Base-by-base conservation (phyloP, 2,888 invertebrate genomes). In the Diaphora mendica region DNA sequence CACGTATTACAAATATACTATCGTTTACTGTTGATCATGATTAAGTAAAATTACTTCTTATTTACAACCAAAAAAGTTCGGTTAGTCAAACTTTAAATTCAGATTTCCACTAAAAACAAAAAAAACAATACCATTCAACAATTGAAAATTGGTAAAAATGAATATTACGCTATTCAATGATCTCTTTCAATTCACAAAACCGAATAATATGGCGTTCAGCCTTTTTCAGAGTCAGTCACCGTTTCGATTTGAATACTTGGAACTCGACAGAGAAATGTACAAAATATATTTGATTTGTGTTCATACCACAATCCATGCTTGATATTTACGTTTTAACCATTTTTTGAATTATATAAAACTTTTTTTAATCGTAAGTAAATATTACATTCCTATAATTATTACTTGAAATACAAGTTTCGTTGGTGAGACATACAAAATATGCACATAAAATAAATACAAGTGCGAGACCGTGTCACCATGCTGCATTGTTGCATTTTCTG, bases 121-220 rank as follows among this genome's bases (percentile, higher is more conserved):
- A 17, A 44, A 67, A 44, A 0, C 13, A 42, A 35, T n/a, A 30
- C 20, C 67, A 62, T 48, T 71, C 23, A 67, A 66, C 33, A 44
- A 68, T 44, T 33, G 42, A 42, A 55, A 66, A 66, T 62, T 72
- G 62, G 8, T 17, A 44, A 44, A 30, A 4, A 72, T 67, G 66
- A 72, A 59, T 72, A 33, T 48, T 62, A 68, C 59, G 48, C 35
- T 64, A 72, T 72, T 62, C 72, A 72, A 68, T 68, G 72, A 72
- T n/a, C 35, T 68, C 48, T 62, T 72, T 68, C 33, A 71, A 65
- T 71, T 66, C 55, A 55, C 55, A 67, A 67, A 72, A 44, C 44
- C n/a, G 72, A 68, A 68, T 68, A 62, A 73, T 65, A 64, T 69
- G 68, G 73, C 64, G 68, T 30, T 64, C 64, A 72, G 64, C 64